Conservation (phyloP, 2,888 invertebrate genomes). For the Zhengitettix transpicula region DNA sequence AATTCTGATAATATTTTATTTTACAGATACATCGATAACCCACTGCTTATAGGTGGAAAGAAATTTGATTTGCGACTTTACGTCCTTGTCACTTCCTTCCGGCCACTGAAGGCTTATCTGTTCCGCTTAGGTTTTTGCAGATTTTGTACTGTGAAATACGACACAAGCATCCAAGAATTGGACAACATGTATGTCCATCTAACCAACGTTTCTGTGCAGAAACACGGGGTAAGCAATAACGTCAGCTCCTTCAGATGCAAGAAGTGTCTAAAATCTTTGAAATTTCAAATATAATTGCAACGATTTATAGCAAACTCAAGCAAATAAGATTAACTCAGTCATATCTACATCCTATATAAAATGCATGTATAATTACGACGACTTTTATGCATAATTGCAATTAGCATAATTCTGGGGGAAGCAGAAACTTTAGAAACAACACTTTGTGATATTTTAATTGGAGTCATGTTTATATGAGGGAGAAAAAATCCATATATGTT, state of each 20-base stretch:
- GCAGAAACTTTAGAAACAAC: no score
- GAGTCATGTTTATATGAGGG: no score
- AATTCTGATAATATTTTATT: neutral
- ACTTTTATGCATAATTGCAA: no score
- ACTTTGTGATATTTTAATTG: no score
- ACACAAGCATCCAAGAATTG: conserved; percentile 68
- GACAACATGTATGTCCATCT: conserved; percentile 91
- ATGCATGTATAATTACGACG: no score
- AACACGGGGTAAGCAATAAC: conserved; percentile 59
- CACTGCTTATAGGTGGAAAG: conserved; percentile 84
- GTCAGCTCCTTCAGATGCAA: neutral
- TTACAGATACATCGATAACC: conserved; percentile 76
- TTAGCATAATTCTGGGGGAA: no score
- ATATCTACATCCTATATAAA: no score
- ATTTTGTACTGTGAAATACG: conserved; percentile 92
- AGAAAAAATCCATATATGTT: no score
- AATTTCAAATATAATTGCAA: no score
- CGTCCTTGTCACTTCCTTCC: conserved; percentile 82
- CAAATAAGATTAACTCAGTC: no score
- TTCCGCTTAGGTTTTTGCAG: conserved; percentile 87
- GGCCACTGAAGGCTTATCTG: conserved; percentile 83
- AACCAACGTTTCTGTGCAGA: conserved; percentile 96
- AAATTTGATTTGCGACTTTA: conserved; percentile 89
- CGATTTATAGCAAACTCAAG: no score
- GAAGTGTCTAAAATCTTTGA: no score